phyloP scores from a whole-genome alignment of 2,888 invertebrate species.

The Pantelozetes paolii region DNA sequence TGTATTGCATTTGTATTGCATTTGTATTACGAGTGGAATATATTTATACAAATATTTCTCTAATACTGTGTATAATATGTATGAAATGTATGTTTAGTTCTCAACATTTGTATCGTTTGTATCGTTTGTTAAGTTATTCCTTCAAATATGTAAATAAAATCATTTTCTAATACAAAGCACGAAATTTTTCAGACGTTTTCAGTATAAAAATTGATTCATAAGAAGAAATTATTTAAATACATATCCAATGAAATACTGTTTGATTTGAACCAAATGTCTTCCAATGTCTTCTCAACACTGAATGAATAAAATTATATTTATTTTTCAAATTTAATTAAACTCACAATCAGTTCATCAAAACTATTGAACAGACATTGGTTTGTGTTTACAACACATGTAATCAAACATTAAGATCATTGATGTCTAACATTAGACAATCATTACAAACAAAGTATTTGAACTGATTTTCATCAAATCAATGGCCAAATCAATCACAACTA shows the following conservation, averaged over 20 bases:
- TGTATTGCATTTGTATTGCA: neutral
- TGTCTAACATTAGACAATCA: slow-evolving; percentile 19
- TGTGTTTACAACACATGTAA: neutral
- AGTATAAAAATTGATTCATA: slow-evolving; percentile 2
- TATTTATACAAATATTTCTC: slow-evolving; percentile 9
- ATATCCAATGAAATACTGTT: neutral
- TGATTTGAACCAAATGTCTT: slow-evolving; percentile 32
- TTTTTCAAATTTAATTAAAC: slow-evolving; percentile 30
- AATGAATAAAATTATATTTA: neutral
- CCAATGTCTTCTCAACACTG: neutral
- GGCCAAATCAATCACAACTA: slow-evolving; percentile 30
- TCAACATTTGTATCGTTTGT: neutral
- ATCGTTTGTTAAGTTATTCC: slow-evolving; percentile 15
- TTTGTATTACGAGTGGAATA: neutral
- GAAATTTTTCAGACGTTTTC: slow-evolving; percentile 1
- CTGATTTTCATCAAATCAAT: slow-evolving; percentile 25
- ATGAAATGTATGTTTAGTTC: slow-evolving; percentile 28
- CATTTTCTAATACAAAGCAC: slow-evolving; percentile 35
- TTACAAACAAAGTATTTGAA: neutral
- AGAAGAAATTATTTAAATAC: slow-evolving; percentile 7
- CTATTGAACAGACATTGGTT: slow-evolving; percentile 12
- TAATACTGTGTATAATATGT: slow-evolving; percentile 18
- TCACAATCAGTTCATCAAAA: slow-evolving; percentile 24
- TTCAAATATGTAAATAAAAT: slow-evolving; percentile 36
- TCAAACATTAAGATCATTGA: neutral